Evolutionary conservation across 2,113 vertebrate genomes (phyloP).

Genomic region (Petrocephalus zakoni): DNA sequence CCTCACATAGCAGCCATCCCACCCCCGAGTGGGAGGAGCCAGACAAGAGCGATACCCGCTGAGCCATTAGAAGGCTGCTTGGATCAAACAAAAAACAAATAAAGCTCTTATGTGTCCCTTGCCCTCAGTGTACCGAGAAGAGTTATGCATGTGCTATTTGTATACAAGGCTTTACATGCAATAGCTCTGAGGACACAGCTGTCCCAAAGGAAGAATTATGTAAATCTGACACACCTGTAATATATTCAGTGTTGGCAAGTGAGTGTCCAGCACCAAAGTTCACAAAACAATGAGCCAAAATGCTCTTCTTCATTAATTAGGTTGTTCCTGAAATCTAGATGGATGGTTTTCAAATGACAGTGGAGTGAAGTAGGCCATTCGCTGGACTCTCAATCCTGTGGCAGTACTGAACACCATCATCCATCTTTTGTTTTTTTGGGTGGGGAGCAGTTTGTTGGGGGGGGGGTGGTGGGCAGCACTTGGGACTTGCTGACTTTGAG

Average conservation of each 20-base stretch:
- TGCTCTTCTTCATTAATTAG: not conserved
- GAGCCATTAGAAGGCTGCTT: not conserved
- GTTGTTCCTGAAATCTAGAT: slow-evolving; percentile 3
- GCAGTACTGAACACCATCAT: slow-evolving; percentile 26
- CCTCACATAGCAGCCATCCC: not conserved
- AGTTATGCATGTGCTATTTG: not conserved
- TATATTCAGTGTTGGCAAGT: not conserved
- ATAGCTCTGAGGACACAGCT: not conserved
- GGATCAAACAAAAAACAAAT: not conserved
- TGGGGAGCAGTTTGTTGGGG: not conserved
- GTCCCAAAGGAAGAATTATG: not conserved
- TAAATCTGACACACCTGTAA: not conserved
- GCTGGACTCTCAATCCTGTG: not conserved
- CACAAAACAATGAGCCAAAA: slow-evolving; percentile 1
- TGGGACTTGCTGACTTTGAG: slow-evolving; percentile 30
- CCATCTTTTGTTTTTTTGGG: slow-evolving; percentile 26
- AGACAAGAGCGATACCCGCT: not conserved
- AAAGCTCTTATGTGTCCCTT: not conserved
- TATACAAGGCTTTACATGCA: not conserved
- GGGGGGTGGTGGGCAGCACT: not conserved
- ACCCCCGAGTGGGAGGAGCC: not conserved
- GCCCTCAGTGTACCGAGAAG: not conserved
- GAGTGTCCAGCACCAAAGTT: not conserved
- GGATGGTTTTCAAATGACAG: not conserved
- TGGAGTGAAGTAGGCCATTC: not conserved